Evolutionary conservation across 2,113 vertebrate genomes (phyloP).

Genomic region (Xerus inauris): DNA sequence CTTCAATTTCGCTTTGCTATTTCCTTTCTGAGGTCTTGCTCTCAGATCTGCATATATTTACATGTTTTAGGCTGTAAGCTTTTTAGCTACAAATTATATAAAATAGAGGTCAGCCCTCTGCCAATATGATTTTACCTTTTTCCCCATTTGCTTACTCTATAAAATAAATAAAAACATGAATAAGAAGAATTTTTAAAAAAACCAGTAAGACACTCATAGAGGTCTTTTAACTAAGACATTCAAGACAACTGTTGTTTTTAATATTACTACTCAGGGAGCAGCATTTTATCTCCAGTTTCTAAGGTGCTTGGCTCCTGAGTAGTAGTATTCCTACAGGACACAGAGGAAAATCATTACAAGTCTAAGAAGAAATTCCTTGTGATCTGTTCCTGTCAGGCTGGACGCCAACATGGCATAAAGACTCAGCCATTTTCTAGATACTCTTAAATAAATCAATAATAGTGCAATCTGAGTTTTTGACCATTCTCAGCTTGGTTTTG

Average conservation of each 20-base stretch:
- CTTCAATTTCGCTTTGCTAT: conserved; percentile 81
- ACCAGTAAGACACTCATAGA: background rate
- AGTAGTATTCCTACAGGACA: background rate
- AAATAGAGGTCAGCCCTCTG: conserved; percentile 89
- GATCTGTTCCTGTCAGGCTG: background rate
- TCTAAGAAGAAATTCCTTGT: background rate
- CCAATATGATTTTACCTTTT: conserved; percentile 84
- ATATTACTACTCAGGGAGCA: background rate
- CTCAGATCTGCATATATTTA: conserved; percentile 89
- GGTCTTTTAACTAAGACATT: background rate
- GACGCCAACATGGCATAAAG: background rate
- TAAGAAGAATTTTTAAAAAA: conserved; percentile 78
- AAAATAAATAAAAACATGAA: conserved; percentile 86
- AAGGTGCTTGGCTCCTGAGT: background rate
- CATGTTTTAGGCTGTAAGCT: conserved; percentile 88
- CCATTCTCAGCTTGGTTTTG: background rate
- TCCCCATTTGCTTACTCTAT: conserved; percentile 78
- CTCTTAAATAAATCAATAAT: background rate
- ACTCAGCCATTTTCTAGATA: background rate
- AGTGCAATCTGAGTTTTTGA: background rate
- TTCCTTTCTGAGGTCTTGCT: conserved; percentile 86
- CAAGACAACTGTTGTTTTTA: conserved; percentile 15
- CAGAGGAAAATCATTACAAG: background rate
- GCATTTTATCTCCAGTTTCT: conserved; percentile 11
- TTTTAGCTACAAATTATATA: conserved; percentile 89